Base-by-base conservation (phyloP, 2,888 invertebrate species). In the Drosophila pullipes region DNA sequence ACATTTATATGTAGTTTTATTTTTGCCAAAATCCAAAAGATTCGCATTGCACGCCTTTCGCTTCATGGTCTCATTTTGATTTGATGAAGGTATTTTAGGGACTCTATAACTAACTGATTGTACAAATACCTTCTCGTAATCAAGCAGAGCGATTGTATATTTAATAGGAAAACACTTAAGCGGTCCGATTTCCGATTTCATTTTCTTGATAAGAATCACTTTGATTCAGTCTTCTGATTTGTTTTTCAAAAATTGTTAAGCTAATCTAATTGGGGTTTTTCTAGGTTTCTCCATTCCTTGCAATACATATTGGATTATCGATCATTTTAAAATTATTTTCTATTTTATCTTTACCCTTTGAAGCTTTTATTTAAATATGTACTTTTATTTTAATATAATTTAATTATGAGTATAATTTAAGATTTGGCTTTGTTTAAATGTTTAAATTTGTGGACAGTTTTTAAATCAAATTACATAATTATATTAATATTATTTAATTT, bases 1-100 rank as follows among this genome's bases (percentile, higher is more conserved):
- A 30, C 53, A 74, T 69, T 69, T 74, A 49, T 47, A 41, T 37
- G 22, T 28, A 37, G 13, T 41, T 22, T 50, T 39, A 9, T 16
- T 31, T 44, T 11, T 10, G 39, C 30, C 4, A 35, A n/a, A 49
- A 31, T 44, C 0, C 4, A 33, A 33, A 25, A 44, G 44, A 58
- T 44, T 50, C 50, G 13, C 35, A 35, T 35, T 35, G 33, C 33
- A 1, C 0, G 44, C 22, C 13, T 22, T 22, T 22, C 25, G 35
- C 28, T 55, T 55, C 7, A 0, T 1, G 50, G 4, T 1, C 47
- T 18, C 30, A n/a, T 11, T 30, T 18, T 13, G 30, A 31, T 52
- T 52, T 31, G 30, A 30, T 30, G 52, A n/a, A 52, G n/a, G 52
- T 31, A 39, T 47, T 22, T 16, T 11, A 2, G 31, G 16, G 16